Evolutionary conservation across 1,140 invertebrate genomes (phyloP).

Genomic region (Chrysomallon squamiferum): DNA sequence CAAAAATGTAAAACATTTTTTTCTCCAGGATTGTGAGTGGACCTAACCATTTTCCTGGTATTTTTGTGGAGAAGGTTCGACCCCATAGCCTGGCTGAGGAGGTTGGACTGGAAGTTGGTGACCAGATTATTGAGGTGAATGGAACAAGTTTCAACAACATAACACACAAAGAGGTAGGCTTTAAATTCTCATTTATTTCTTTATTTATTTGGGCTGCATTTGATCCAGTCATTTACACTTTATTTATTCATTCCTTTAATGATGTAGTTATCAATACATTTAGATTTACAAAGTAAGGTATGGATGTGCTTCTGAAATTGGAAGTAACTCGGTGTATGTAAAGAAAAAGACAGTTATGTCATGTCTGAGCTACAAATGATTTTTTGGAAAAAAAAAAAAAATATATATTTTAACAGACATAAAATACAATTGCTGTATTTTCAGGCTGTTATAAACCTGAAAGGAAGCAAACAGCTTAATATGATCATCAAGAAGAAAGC

Average conservation of each 20-base stretch:
- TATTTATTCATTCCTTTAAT: too few relatives aligned
- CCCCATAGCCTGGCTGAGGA: conserved; percentile 85
- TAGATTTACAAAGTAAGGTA: too few relatives aligned
- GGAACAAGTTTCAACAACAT: conserved; percentile 70
- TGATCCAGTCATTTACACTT: too few relatives aligned
- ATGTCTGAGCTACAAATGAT: too few relatives aligned
- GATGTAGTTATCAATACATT: too few relatives aligned
- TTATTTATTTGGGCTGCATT: too few relatives aligned
- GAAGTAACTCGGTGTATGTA: too few relatives aligned
- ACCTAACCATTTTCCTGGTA: conserved; percentile 82
- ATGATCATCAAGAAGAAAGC: conserved; percentile 76
- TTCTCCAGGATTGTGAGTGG: conserved; percentile 71
- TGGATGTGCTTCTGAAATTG: too few relatives aligned
- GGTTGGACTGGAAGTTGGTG: conserved; percentile 85
- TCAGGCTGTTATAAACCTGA: conserved; percentile 52
- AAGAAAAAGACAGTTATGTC: too few relatives aligned
- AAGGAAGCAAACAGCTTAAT: conserved; percentile 67
- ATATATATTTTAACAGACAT: too few relatives aligned
- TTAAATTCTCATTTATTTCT: not conserved
- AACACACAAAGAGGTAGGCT: conserved; percentile 77
- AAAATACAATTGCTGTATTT: not conserved
- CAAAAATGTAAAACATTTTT: too few relatives aligned
- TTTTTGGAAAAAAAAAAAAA: too few relatives aligned
- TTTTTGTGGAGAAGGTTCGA: conserved; percentile 90
- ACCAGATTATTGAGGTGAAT: conserved; percentile 92